Evolutionary conservation across 2,888 invertebrate species (phyloP).

Genomic region (Stictocephala bisonia): DNA sequence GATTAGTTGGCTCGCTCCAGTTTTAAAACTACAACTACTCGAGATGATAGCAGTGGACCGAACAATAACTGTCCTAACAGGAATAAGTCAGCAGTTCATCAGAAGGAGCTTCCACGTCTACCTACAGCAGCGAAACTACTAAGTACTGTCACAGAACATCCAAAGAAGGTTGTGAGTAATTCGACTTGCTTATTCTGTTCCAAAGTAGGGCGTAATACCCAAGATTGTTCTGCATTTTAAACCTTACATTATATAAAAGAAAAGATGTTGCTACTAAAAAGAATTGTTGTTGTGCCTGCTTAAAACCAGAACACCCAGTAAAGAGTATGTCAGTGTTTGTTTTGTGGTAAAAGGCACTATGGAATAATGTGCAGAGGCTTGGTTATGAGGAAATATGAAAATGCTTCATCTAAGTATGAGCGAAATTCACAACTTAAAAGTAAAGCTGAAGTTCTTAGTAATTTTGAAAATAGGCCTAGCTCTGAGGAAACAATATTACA

Average conservation of each 20-base stretch:
- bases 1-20: conserved; percentile 51
- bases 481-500: background rate
- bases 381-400: background rate
- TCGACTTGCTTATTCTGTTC: conserved; percentile 58
- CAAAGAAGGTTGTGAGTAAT: conserved; percentile 16
- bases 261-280: conserved; percentile 51
- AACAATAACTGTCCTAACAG: too few species aligned
- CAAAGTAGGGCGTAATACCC: conserved; percentile 49
- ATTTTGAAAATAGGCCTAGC: background rate
- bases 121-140: conserved; percentile 52
- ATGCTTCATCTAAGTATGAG: background rate
- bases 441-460: background rate
- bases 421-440: background rate
- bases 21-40: too few species aligned
- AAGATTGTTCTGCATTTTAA: conserved; percentile 53
- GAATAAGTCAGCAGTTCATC: too few species aligned
- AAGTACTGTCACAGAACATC: conserved; percentile 33
- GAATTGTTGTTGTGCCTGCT: conserved; percentile 58
- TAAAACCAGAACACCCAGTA: conserved; percentile 41
- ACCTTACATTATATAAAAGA: conserved; percentile 48
- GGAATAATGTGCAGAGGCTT: background rate
- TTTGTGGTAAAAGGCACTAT: conserved; percentile 8
- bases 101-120: too few species aligned
- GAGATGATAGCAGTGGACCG: too few species aligned
- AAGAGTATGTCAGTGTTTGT: too few species aligned